Evolutionary conservation across 2,113 vertebrate genomes (phyloP), one percentile per base, ranked within the genome.

Genomic region (Sceloporus undulatus): DNA sequence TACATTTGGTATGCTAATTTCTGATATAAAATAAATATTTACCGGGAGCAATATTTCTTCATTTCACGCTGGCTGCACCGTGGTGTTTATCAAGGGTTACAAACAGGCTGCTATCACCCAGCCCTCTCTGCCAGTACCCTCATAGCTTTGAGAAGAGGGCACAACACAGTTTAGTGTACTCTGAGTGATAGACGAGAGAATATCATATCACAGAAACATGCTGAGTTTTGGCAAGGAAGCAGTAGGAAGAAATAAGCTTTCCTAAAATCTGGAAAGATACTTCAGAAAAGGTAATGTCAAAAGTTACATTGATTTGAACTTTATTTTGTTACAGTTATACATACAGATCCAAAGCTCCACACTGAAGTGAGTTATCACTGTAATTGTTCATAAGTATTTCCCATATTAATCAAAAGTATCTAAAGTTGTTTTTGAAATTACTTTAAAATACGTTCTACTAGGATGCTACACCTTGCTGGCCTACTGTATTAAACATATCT

Each of bases 1-100:
- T 97, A 97, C 96, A 97, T 97, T 97, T 97, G 97, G 96, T 97
- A 97, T 97, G 97, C 97, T 97, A 97, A 97, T 97, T 97, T 97
- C 96, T 97, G 97, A 97, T 97, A 96, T 95, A 97, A 97, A 97
- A 97, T 97, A 97, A 97, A 97, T 97, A 97, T 97, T 97, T 97
- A 97, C 97, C 92, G 86, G 95, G 94, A 97, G 96, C 96, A 94
- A 95, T 96, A 97, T 96, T 97, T 97, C 95, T 96, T 97, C 97
- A 97, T 97, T 97, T 97, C 97, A 97, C 95, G 96, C 96, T 94
- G 52, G 82, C 94, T 97, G 97, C 95, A 95, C 95, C 83, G 68
- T 90, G 40, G 94, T 93, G 92, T 96, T 97, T 97, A 97, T 97
- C 89, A 0, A 95, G 93, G 94, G 90, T 96, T 93, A 93, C 94